These are phyloP conservation scores for Apostichopus parvimensis DNA, from an alignment of 35 echinoderm and acorn worm genomes.

Conservation along the genomic window DNA sequence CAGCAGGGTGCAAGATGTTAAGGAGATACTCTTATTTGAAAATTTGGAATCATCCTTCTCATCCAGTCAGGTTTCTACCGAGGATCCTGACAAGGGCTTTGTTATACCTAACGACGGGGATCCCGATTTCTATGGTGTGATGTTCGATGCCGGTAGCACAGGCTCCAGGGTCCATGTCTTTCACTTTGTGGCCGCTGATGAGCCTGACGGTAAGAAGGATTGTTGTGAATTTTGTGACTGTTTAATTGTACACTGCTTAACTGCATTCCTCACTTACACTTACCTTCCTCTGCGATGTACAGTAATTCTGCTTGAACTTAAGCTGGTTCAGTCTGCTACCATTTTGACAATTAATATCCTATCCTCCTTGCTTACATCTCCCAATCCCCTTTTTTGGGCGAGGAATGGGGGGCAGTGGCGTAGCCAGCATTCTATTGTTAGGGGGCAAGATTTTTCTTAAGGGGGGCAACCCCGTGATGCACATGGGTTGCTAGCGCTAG, in stretches of 20 bases:
- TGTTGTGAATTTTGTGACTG: neutral
- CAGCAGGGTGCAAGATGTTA: neutral
- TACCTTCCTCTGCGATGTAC: neutral
- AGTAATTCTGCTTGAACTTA: too few species aligned
- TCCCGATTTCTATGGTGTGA: constrained; percentile 88
- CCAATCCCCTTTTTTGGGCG: too few species aligned
- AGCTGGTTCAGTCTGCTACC: too few species aligned
- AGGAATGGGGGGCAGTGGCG: too few species aligned
- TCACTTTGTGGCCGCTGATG: constrained; percentile 55
- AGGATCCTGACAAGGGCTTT: neutral
- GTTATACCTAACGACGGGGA: constrained; percentile 8
- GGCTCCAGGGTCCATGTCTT: constrained; percentile 91
- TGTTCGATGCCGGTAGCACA: constrained; percentile 98
- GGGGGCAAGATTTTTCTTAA: too few species aligned
- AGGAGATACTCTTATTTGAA: neutral
- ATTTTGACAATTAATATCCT: too few species aligned
- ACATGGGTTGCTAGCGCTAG: too few species aligned
- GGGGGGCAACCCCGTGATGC: too few species aligned
- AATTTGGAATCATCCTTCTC: neutral
- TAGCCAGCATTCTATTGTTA: too few species aligned
- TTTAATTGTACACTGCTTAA: too few species aligned
- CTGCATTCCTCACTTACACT: too few species aligned
- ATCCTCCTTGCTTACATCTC: too few species aligned
- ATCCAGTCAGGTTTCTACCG: neutral
- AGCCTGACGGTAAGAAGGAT: neutral